Evolutionary conservation across 2,113 vertebrate genomes (phyloP), one percentile per base, ranked within the genome.

Genomic region (Cyprinodon variegatus): DNA sequence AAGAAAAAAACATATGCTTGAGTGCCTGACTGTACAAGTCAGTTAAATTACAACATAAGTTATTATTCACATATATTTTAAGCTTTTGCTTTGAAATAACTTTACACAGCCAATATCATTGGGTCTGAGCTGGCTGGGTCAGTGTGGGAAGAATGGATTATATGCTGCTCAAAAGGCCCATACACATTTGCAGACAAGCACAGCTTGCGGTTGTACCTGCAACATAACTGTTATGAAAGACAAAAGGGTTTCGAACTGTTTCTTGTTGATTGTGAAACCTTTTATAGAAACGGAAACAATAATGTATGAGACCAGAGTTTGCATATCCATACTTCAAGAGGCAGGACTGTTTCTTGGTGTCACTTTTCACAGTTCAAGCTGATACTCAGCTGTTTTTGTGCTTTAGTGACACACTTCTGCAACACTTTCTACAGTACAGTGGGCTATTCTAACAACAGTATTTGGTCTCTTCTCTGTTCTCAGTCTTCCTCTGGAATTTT

Each of bases 231-330:
- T 88, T 90, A 76, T 86, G 86, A 83, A 63, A 85, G 74, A 86
- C 85, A 83, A 87, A 65, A 79, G 73, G 70, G 87, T 89, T 86
- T 89, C 86, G 82, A 78, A 63, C 77, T 62, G 81, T 84, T 88
- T 87, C 84, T 84, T 87, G 84, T 83, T 86, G 80, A 83, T 87
- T 91, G 84, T 85, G 82, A 89, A 92, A 92, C 89, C 79, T 86
- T 72, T 80, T 84, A 80, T 78, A 82, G 76, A 86, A 67, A 70
- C 68, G 62, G 68, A 80, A 76, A 73, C 73, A 57, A 68, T 65
- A 67, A 22, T 57, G 73, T 79, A 70, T 85, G 72, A 60, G 63
- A 68, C 71, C 22, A 64, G 68, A 81, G n/a, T 71, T 41, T 75
- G 46, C 63, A 62, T 67, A 45, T 17, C 62, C 43, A 63, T 38